Evolutionary conservation across 2,888 invertebrate genomes (phyloP), one percentile per base, ranked within the genome.

Genomic region (Tortricodes alternella): DNA sequence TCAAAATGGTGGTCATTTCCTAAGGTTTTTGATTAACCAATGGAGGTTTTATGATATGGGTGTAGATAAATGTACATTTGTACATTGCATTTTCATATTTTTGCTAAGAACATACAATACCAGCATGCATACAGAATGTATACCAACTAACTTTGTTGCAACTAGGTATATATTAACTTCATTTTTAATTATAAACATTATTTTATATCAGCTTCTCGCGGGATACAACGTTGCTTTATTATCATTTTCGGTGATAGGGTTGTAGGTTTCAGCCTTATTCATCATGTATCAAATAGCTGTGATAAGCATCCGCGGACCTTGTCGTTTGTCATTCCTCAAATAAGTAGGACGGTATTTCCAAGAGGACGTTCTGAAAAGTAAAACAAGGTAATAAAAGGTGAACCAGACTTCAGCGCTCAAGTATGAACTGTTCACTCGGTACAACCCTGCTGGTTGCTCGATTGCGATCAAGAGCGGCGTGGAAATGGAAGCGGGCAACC

Each of bases 401-500:
- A 1, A 44, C n/a, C 16, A 29, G 18, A 16, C 7, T 18, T 16
- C 18, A 6, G 15, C 4, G 29, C 15, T 13, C 15, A 53, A 29
- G 38, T 46, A 24, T 34, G 32, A 21, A 16, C 24, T 44, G 18
- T 44, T 29, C 24, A 29, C 24, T 35, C 18, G 62, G 66, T 67
- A 73, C 82, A 84, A 71, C 83, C 81, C 79, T 80, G 66, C 62
- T 59, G 24, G 24, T 24, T 63, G 53, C 57, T 68, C 76, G 85
- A 85, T 86, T 77, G 80, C 74, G 80, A 85, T 88, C 87, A 83
- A 80, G 78, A 78, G 79, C 78, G 73, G 74, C 74, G 78, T 81
- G 80, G 79, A 86, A 86, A 88, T 85, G 83, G 83, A 76, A 83
- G 85, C 83, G 82, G 76, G 74, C 77, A 78, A 73, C 82, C 75